Percentiles rank a stretch among this genome's conserved stretches.
Conservation (phyloP, 2,888 invertebrate species). For the Mamestra brassicae region DNA sequence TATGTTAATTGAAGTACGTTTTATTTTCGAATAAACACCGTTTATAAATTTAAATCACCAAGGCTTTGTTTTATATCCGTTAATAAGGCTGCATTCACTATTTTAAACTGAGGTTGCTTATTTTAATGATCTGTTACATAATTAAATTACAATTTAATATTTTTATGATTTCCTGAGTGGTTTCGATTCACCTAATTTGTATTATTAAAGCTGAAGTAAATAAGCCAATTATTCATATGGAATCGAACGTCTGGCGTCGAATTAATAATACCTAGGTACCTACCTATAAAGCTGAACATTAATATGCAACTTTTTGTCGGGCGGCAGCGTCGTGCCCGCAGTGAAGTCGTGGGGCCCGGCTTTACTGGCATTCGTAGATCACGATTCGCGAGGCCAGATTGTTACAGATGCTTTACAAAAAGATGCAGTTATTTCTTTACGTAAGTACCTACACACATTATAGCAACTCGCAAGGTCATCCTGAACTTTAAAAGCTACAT, state of each 20-base stretch:
- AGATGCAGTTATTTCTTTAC: conserved; percentile 64
- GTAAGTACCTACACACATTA: conserved; percentile 27
- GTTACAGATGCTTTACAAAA: conserved; percentile 57
- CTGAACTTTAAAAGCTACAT: conserved; percentile 52
- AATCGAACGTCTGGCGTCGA: conserved; percentile 47
- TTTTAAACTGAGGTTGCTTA: conserved; percentile 16
- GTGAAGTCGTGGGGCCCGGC: conserved; percentile 59
- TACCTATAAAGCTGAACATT: conserved; percentile 40
- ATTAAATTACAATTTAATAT: background rate
- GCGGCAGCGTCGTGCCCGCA: conserved; percentile 43
- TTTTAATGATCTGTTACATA: conserved; percentile 26
- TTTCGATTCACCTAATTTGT: conserved; percentile 1
- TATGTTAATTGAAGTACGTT: conserved; percentile 6
- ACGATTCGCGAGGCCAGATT: conserved; percentile 63
- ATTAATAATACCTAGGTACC: conserved; percentile 35
- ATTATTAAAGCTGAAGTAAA: conserved; percentile 2
- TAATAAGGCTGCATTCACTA: conserved; percentile 37
- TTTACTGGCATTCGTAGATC: conserved; percentile 60
- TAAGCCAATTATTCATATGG: conserved; percentile 28
- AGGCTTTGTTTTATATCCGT: conserved; percentile 28
- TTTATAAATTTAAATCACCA: conserved; percentile 20
- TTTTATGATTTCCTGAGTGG: background rate
- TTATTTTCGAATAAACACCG: conserved; percentile 20
- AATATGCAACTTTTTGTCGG: conserved; percentile 65
- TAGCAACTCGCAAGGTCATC: conserved; percentile 64